Conservation (phyloP, 2,113 vertebrate genomes). For the Pithys albifrons region DNA sequence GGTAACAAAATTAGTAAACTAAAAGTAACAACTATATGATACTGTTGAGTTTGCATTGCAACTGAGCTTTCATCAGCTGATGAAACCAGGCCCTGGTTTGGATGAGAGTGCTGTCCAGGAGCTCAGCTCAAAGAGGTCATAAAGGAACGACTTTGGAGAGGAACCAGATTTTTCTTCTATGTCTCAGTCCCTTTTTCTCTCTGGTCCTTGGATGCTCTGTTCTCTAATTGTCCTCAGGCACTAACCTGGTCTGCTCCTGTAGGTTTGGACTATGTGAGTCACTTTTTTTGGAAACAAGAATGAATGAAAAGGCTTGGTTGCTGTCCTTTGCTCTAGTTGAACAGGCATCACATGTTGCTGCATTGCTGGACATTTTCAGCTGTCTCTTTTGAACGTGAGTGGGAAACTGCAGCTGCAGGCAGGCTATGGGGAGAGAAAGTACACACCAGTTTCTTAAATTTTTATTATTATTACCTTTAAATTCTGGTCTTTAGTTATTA, state of each 20-base stretch:
- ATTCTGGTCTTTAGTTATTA: not conserved
- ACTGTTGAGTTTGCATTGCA: not conserved
- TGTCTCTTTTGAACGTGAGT: not conserved
- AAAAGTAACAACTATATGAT: not conserved
- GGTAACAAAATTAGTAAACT: not conserved
- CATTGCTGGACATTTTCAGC: not conserved
- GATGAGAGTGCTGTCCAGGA: not conserved
- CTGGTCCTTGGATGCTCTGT: not conserved
- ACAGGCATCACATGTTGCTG: not conserved
- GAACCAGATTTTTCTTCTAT: not conserved
- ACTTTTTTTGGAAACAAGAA: not conserved
- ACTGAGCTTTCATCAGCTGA: not conserved
- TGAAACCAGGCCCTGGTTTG: not conserved
- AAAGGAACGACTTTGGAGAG: not conserved
- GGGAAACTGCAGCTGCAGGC: not conserved
- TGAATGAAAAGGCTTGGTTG: not conserved
- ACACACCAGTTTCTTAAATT: not conserved
- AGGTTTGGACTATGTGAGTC: not conserved
- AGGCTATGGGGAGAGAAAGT: not conserved
- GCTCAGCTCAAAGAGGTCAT: not conserved
- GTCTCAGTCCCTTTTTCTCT: not conserved
- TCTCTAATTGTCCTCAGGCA: not conserved
- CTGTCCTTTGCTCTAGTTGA: not conserved
- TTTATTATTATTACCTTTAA: not conserved
- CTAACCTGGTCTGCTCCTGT: not conserved